Percentiles rank a stretch among this genome's conserved stretches.
phyloP scores from a whole-genome alignment of 2,113 vertebrate genomes.

The Tonatia bakeri region DNA sequence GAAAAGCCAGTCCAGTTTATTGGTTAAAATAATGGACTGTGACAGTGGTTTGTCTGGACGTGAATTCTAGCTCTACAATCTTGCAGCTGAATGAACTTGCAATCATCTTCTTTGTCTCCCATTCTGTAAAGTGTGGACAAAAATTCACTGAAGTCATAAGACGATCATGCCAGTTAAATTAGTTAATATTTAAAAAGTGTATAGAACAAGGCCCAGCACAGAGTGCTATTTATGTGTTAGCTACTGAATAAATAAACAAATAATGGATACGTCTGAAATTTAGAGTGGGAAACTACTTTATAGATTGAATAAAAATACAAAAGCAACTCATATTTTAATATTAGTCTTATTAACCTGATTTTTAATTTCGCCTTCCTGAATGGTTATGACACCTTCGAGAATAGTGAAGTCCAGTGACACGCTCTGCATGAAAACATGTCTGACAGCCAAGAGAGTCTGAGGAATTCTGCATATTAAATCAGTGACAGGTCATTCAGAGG shows the following conservation, averaged over 20 bases:
- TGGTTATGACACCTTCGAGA: not conserved
- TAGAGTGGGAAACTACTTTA: not conserved
- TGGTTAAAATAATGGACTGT: not conserved
- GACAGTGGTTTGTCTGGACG: not conserved
- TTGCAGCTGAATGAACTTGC: not conserved
- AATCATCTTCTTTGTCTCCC: not conserved
- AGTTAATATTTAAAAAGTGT: not conserved
- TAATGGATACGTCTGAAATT: not conserved
- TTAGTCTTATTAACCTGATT: not conserved
- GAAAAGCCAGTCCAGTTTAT: not conserved
- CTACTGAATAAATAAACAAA: not conserved
- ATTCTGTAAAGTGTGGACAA: not conserved
- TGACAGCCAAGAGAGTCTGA: not conserved
- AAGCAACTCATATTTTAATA: not conserved
- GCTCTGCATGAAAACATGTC: not conserved
- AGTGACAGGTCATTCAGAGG: conserved; percentile 4
- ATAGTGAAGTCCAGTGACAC: not conserved
- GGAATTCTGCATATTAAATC: not conserved
- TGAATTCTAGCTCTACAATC: not conserved
- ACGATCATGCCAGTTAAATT: not conserved
- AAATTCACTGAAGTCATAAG: not conserved
- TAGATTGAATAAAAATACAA: not conserved
- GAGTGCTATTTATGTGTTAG: not conserved
- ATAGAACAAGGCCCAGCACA: not conserved
- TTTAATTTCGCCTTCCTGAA: not conserved